A percentile compares a stretch with the other conserved stretches of the same genome.
Evolutionary conservation across 2,888 invertebrate genomes (phyloP).

Genomic region (Aelia acuminata): DNA sequence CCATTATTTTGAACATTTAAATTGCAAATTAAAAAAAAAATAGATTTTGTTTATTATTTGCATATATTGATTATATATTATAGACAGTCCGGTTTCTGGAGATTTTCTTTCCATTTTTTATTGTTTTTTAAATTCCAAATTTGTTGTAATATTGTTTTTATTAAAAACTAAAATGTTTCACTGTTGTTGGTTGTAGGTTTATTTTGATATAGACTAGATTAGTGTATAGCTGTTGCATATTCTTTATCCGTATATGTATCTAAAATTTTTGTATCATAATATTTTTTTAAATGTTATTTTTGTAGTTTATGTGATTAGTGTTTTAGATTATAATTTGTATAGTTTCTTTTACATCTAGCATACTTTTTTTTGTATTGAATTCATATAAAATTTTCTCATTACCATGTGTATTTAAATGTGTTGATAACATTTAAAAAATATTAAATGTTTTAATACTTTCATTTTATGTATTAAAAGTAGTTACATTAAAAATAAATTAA

Average conservation of each 20-base stretch:
- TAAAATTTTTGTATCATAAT: not conserved
- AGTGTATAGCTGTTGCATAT: not conserved
- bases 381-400: not conserved
- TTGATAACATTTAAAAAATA: conserved; percentile 1
- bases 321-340: not conserved
- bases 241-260: not conserved
- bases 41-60: too few relatives aligned
- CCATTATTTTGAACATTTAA: not conserved
- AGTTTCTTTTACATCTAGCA: not conserved
- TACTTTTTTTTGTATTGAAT: not conserved
- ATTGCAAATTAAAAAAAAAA: not conserved
- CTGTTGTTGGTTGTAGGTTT: not conserved
- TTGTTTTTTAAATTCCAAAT: not conserved
- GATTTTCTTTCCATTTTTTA: not conserved
- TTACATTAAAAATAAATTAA: conserved; percentile 6
- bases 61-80: not conserved
- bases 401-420: not conserved
- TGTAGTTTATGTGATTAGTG: not conserved
- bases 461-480: not conserved
- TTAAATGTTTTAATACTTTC: not conserved
- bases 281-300: not conserved
- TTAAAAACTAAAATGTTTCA: not conserved
- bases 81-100: not conserved
- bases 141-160: not conserved
- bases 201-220: conserved; percentile 2